Conservation (phyloP, 2,113 vertebrate genomes). For the Pygoscelis adeliae region DNA sequence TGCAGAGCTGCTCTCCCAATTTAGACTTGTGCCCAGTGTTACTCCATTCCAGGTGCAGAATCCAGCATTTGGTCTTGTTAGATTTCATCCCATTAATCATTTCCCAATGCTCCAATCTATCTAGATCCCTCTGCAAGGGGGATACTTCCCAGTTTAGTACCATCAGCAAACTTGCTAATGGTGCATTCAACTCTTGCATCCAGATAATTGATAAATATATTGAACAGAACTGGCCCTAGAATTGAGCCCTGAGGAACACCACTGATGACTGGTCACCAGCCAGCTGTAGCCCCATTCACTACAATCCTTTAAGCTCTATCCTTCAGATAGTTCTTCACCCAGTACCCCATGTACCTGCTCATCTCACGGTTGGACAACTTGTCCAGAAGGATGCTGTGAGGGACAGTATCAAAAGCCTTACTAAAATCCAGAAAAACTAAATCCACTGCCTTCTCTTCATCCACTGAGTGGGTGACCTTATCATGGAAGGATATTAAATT, state of each 20-base stretch:
- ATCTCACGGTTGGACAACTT: no score
- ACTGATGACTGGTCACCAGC: no score
- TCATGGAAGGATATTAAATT: not conserved
- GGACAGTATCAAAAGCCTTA: not conserved
- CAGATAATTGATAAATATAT: not conserved
- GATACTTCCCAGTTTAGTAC: not conserved
- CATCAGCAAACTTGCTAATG: not conserved
- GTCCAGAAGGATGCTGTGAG: not conserved
- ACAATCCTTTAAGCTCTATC: not conserved
- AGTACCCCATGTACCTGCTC: not conserved
- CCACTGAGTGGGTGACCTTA: not conserved
- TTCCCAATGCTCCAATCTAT: not conserved
- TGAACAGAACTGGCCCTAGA: not conserved
- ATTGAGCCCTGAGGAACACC: not conserved
- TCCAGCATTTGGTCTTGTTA: not conserved
- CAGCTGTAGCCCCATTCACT: no score
- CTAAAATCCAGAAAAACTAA: not conserved
- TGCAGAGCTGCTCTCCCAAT: not conserved
- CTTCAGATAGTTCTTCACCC: not conserved
- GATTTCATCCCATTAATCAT: not conserved
- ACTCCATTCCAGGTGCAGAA: not conserved
- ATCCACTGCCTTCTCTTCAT: not conserved
- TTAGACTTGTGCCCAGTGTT: not conserved
- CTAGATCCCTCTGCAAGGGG: not conserved
- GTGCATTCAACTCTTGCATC: not conserved